phyloP scores from a whole-genome alignment of 2,113 vertebrate species.

The Beaufortia kweichowensis region DNA sequence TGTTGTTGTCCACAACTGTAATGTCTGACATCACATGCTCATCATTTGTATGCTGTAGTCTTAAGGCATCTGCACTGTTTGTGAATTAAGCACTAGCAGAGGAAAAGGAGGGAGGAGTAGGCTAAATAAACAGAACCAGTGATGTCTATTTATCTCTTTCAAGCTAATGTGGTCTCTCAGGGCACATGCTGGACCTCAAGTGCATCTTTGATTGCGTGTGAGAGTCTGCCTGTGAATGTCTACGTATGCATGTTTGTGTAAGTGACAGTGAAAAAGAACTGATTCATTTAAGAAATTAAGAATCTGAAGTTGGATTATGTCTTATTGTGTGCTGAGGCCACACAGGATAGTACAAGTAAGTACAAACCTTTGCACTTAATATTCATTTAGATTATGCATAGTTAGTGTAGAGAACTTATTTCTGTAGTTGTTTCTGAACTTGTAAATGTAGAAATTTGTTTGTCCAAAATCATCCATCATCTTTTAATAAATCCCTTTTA shows the following conservation, averaged over 20 bases:
- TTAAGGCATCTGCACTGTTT: slow-evolving; percentile 20
- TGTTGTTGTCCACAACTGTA: not conserved
- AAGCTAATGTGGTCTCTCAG: slow-evolving; percentile 55
- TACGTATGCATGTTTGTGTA: not conserved
- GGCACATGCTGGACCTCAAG: slow-evolving; percentile 47
- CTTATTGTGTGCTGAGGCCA: slow-evolving; percentile 41
- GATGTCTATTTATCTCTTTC: slow-evolving; percentile 55
- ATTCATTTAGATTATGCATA: not conserved
- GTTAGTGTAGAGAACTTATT: too few relatives aligned
- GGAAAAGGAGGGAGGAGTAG: slow-evolving; percentile 49
- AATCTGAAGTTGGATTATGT: slow-evolving; percentile 52
- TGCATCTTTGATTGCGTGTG: not conserved
- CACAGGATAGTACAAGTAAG: slow-evolving; percentile 62
- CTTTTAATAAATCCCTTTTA: too few relatives aligned
- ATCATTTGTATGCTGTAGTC: slow-evolving; percentile 22
- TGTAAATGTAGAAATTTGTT: too few relatives aligned
- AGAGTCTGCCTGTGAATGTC: not conserved
- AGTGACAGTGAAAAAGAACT: slow-evolving; percentile 6
- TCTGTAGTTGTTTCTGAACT: too few relatives aligned
- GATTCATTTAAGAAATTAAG: not conserved
- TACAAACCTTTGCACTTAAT: slow-evolving; percentile 13
- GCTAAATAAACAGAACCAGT: slow-evolving; percentile 56
- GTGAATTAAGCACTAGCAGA: slow-evolving; percentile 42
- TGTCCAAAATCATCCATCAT: too few relatives aligned
- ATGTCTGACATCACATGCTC: slow-evolving; percentile 26